Conservation (phyloP, 2,888 invertebrate species). For the Branchellion lobata region DNA sequence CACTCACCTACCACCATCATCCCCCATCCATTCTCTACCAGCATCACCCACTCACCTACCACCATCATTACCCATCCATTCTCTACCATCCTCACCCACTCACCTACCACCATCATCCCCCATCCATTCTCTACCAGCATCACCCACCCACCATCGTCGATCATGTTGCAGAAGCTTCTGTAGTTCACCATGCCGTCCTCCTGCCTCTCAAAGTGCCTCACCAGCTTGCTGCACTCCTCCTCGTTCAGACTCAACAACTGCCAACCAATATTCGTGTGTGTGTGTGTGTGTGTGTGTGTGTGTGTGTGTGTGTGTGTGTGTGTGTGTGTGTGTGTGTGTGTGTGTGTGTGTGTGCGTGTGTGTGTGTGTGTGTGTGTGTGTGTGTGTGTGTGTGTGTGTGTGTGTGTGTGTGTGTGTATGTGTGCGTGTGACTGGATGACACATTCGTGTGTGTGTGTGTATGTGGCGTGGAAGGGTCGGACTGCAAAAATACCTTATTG, state of each 20-base stretch:
- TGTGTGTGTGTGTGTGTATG: not conserved
- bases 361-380: conserved; percentile 3
- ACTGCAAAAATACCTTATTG: conserved; percentile 60
- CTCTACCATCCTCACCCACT: too few species aligned
- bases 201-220: conserved; percentile 58
- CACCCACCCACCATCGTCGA: conserved; percentile 60
- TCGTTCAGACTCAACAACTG: conserved; percentile 56
- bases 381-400: conserved; percentile 7
- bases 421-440: not conserved
- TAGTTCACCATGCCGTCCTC: conserved; percentile 60
- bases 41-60: too few species aligned
- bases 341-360: conserved; percentile 7
- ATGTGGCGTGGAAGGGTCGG: too few species aligned
- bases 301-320: conserved; percentile 18
- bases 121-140: too few species aligned
- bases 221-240: conserved; percentile 60
- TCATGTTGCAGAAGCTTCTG: conserved; percentile 61
- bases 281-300: conserved; percentile 15
- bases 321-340: conserved; percentile 14
- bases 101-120: too few species aligned
- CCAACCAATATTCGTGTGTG: not conserved
- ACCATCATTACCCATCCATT: too few species aligned
- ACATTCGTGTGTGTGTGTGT: not conserved
- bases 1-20: too few species aligned
- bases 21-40: too few species aligned